Evolutionary conservation across 2,113 vertebrate genomes (phyloP).

Genomic region (Agapornis roseicollis): DNA sequence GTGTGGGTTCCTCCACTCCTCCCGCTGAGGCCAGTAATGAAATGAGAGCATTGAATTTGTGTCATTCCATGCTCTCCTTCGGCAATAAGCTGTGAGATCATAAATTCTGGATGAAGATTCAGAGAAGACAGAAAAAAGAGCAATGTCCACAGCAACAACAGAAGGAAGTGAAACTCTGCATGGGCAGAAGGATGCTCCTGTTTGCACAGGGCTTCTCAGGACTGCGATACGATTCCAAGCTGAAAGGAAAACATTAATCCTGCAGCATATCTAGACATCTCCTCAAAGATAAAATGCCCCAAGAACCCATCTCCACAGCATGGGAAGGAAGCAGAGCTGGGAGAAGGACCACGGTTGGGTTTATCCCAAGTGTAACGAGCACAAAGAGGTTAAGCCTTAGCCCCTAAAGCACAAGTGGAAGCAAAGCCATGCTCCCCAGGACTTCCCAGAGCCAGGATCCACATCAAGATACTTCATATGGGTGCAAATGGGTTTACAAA

Average conservation of each 20-base stretch:
- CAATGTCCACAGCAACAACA: slow-evolving; percentile 12
- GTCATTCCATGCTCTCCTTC: slow-evolving; percentile 51
- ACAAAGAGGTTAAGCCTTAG: background rate
- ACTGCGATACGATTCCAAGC: background rate
- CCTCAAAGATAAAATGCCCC: background rate
- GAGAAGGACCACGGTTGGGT: background rate
- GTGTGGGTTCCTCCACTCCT: slow-evolving; percentile 60
- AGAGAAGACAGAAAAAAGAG: slow-evolving; percentile 30
- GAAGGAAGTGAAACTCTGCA: background rate
- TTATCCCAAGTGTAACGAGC: background rate
- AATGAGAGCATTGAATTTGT: slow-evolving; percentile 58
- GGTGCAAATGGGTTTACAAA: background rate
- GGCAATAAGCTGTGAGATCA: slow-evolving; percentile 49
- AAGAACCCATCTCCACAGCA: background rate
- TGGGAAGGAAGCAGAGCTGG: background rate
- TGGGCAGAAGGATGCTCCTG: background rate
- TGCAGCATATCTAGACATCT: background rate
- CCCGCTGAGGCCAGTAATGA: slow-evolving; percentile 46
- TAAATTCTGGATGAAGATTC: slow-evolving; percentile 65
- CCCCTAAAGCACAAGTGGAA: background rate
- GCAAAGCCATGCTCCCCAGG: background rate
- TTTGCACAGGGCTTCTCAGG: background rate
- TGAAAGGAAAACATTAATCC: slow-evolving; percentile 18
- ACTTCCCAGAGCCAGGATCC: background rate
- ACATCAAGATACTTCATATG: background rate